Evolutionary conservation across 2,113 vertebrate species (phyloP).

Genomic region (Circaetus gallicus): DNA sequence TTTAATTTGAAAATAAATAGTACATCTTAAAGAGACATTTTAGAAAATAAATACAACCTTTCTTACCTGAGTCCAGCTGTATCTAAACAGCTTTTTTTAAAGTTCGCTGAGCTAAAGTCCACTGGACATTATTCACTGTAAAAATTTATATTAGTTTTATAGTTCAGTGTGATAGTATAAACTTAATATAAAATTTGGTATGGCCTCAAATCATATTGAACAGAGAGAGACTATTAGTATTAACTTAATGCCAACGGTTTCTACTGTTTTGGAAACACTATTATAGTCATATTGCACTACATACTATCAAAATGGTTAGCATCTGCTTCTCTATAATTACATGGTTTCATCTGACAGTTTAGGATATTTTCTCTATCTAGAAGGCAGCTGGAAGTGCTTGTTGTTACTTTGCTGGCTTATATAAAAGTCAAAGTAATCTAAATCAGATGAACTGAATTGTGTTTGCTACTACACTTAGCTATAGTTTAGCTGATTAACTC

Average conservation of each 20-base stretch:
- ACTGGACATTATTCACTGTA: not conserved
- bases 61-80: not conserved
- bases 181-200: not conserved
- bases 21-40: not conserved
- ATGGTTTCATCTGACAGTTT: not conserved
- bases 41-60: not conserved
- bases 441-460: not conserved
- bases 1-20: not conserved
- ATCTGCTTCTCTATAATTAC: not conserved
- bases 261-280: not conserved
- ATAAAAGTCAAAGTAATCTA: not conserved
- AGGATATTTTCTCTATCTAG: not conserved
- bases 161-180: not conserved
- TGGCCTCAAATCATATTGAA: slow-evolving; percentile 34
- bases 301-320: not conserved
- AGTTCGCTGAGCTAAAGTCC: not conserved
- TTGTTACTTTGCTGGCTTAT: not conserved
- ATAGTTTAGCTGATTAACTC: not conserved
- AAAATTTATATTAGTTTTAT: not conserved
- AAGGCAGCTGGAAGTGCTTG: not conserved
- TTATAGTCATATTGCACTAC: not conserved
- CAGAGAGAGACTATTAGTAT: slow-evolving; percentile 6
- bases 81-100: not conserved
- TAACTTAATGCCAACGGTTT: not conserved
- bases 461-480: not conserved